These are phyloP conservation scores for Thyatira batis DNA, from an alignment of 2,888 invertebrate genomes.

Conservation along the genomic window DNA sequence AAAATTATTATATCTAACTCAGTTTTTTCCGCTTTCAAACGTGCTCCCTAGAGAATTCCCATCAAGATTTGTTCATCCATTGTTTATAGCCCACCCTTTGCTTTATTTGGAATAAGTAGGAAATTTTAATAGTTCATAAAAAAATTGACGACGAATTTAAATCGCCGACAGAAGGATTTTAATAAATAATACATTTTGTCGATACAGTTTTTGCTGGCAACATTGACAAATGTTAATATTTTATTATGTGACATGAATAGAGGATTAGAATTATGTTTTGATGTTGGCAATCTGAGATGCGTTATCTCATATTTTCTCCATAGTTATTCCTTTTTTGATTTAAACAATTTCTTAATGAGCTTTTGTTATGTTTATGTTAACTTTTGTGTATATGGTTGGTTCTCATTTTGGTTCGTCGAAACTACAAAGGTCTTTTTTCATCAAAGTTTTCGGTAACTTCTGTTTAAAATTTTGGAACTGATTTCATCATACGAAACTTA, in stretches of 20 bases:
- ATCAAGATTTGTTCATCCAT: conserved; percentile 44
- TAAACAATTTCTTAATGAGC: not conserved
- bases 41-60: conserved; percentile 47
- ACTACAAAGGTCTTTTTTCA: no score
- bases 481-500: no score
- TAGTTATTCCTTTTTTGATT: not conserved
- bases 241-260: not conserved
- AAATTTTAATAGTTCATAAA: conserved; percentile 48
- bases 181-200: conserved; percentile 34
- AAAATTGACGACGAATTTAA: conserved; percentile 43
- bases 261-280: not conserved
- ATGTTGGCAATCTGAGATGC: not conserved
- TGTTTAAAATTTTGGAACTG: no score
- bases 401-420: no score
- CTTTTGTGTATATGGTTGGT: no score
- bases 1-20: conserved; percentile 46
- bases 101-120: conserved; percentile 53
- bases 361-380: no score
- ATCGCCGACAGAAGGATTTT: conserved; percentile 35
- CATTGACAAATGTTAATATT: not conserved
- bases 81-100: conserved; percentile 49
- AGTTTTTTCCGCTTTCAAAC: conserved; percentile 39
- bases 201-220: conserved; percentile 13
- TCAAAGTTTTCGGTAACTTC: no score
- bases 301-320: not conserved